A percentile compares a stretch with the other conserved stretches of the same genome.
Conservation (phyloP, 2,888 invertebrate species). For the Ochropleura leucogaster region DNA sequence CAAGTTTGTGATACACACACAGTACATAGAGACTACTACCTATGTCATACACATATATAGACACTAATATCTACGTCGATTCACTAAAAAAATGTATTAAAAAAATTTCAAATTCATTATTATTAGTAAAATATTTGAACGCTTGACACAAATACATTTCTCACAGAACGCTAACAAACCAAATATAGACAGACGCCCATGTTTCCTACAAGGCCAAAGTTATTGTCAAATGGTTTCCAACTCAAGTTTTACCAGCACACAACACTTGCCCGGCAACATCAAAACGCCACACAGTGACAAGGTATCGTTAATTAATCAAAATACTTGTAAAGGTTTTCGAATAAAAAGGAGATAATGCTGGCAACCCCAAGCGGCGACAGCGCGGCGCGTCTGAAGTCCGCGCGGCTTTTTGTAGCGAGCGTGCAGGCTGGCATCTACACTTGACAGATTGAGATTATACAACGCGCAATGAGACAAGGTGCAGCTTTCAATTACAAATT, state of each 20-base stretch:
- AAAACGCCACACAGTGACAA: conserved; percentile 43
- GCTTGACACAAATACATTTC: not conserved
- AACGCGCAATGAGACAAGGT: conserved; percentile 8
- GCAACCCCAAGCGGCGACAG: conserved; percentile 65
- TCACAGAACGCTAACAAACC: not conserved
- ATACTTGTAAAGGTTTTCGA: conserved; percentile 49
- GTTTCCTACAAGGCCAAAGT: conserved; percentile 6
- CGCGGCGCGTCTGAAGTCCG: conserved; percentile 66
- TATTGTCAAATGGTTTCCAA: conserved; percentile 12
- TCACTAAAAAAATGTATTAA: not conserved
- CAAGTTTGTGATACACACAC: too few species aligned
- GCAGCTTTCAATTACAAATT: conserved; percentile 6
- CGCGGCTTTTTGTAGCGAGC: conserved; percentile 69
- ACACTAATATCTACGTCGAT: not conserved
- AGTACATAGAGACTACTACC: too few species aligned
- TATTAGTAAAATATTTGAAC: too few species aligned
- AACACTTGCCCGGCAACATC: conserved; percentile 4
- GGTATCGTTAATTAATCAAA: conserved; percentile 65
- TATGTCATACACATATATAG: too few species aligned
- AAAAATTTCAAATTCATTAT: too few species aligned
- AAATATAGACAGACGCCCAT: not conserved
- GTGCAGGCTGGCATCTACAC: conserved; percentile 60
- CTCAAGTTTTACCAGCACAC: not conserved
- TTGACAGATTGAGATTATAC: conserved; percentile 69
- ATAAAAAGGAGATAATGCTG: conserved; percentile 53